phyloP scores from a whole-genome alignment of 2,888 invertebrate species.

The Hirtodrosophila trivittata region DNA sequence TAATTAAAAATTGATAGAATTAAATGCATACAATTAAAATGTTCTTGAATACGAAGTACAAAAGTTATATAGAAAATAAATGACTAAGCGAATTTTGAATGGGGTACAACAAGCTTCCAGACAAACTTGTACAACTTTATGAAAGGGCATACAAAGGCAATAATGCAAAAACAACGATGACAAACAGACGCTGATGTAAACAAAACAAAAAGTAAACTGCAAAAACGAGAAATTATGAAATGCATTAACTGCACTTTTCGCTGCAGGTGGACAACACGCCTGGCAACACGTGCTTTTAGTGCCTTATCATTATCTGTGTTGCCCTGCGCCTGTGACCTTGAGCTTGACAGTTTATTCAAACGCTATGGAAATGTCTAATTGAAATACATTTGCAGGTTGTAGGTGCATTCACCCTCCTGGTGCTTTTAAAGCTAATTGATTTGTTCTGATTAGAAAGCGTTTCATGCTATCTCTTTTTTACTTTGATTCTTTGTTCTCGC shows the following conservation, averaged over 20 bases:
- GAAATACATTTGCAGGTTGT: conserved; percentile 11
- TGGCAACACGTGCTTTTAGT: conserved; percentile 36
- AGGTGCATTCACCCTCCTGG: conserved; percentile 58
- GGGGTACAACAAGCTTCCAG: too few relatives aligned
- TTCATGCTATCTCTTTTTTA: conserved; percentile 28
- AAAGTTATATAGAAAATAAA: too few relatives aligned
- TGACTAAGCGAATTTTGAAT: too few relatives aligned
- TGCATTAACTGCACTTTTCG: conserved; percentile 14
- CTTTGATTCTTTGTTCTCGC: conserved; percentile 54
- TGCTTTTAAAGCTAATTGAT: conserved; percentile 56
- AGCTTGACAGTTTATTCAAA: conserved; percentile 35
- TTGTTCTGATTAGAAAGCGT: conserved; percentile 60
- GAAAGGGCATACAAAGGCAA: conserved; percentile 3
- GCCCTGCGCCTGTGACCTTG: conserved; percentile 38
- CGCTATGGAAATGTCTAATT: conserved; percentile 25
- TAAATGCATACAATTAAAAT: too few relatives aligned
- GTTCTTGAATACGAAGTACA: too few relatives aligned
- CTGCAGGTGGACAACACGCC: conserved; percentile 14
- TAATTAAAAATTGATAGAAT: too few relatives aligned
- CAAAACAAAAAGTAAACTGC: conserved; percentile 7
- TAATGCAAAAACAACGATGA: conserved; percentile 21
- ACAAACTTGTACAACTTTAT: too few relatives aligned
- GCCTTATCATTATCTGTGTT: conserved; percentile 7
- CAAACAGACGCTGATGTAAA: conserved; percentile 33
- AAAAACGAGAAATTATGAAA: conserved; percentile 29